A percentile compares a stretch with the other conserved stretches of the same genome.
phyloP scores from a whole-genome alignment of 2,113 vertebrate species.

The Zonotrichia leucophrys region DNA sequence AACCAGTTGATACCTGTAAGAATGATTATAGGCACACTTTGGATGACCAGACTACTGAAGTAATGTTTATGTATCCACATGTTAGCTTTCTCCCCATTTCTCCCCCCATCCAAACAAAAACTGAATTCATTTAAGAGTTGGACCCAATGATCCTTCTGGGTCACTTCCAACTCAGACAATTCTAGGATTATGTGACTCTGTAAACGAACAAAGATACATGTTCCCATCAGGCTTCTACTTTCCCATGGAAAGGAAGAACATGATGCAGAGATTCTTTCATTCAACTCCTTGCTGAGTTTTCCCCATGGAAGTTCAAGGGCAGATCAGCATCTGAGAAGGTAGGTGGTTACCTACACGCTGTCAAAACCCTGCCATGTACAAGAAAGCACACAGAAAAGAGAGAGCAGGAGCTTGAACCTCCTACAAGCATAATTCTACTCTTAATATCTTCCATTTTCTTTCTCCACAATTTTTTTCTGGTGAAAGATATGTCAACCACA shows the following conservation, averaged over 20 bases:
- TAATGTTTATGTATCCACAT: neutral
- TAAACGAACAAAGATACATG: neutral
- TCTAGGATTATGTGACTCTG: neutral
- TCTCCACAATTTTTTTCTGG: neutral
- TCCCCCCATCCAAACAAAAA: neutral
- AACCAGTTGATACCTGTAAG: neutral
- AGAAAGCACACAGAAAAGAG: neutral
- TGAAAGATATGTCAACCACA: neutral
- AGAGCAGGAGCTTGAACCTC: neutral
- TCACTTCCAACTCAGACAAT: neutral
- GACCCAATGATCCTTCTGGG: neutral
- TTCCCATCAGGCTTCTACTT: neutral
- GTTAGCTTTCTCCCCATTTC: neutral
- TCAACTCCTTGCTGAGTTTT: neutral
- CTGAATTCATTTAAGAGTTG: neutral
- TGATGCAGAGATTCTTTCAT: neutral
- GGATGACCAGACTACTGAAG: neutral
- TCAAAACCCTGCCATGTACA: neutral
- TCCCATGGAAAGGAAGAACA: neutral
- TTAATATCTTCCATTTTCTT: neutral
- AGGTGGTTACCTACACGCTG: neutral
- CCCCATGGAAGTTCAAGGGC: neutral
- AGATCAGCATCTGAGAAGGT: neutral
- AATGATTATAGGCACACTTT: neutral
- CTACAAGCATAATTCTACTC: neutral